These are phyloP conservation scores for Patella pellucida DNA, from an alignment of 2,888 invertebrate genomes.

Conservation along the genomic window DNA sequence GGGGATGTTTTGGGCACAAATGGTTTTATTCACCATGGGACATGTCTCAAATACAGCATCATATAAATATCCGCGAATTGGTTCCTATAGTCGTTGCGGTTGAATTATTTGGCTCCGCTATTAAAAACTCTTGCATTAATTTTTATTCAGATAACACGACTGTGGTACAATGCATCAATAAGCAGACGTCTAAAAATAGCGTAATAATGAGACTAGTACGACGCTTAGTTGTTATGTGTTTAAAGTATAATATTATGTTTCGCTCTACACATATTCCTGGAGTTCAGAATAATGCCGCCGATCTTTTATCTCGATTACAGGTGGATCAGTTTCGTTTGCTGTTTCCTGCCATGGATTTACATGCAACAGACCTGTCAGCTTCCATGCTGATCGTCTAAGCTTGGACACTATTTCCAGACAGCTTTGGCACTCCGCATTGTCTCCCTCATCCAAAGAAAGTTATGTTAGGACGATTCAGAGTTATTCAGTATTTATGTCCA, in stretches of 20 bases:
- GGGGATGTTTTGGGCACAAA: conserved; percentile 5
- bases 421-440: background rate
- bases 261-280: background rate
- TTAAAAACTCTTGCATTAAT: too few species aligned
- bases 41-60: too few species aligned
- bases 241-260: too few species aligned
- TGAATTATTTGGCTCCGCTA: too few species aligned
- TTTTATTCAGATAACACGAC: too few species aligned
- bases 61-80: too few species aligned
- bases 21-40: conserved; percentile 20
- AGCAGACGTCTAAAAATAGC: too few species aligned
- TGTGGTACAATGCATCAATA: too few species aligned
- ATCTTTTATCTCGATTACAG: conserved; percentile 1
- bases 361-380: background rate
- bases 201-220: too few species aligned
- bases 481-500: background rate
- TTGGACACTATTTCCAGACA: background rate
- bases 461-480: background rate
- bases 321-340: background rate
- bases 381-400: background rate
- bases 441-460: background rate
- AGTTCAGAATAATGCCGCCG: background rate
- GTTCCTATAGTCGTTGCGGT: too few species aligned
- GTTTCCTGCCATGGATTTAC: background rate
- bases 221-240: too few species aligned